These are phyloP conservation scores for Poecilus cupreus DNA, from an alignment of 2,888 invertebrate species.

Conservation along the genomic window DNA sequence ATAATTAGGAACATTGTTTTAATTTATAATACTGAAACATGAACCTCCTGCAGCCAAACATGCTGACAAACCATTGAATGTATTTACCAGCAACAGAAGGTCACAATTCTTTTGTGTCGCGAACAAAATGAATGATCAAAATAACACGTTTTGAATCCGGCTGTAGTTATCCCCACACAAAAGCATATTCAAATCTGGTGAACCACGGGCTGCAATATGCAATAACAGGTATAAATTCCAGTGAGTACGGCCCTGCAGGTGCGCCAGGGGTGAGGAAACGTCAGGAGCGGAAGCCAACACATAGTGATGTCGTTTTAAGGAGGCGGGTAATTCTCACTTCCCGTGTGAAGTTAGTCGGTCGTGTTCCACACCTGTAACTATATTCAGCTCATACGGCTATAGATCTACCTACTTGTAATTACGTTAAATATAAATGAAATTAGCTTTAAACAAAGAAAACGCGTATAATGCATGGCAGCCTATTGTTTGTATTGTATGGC, in stretches of 20 bases:
- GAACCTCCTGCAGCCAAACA: neutral
- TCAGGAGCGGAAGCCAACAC: slow-evolving; percentile 5
- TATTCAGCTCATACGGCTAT: slow-evolving; percentile 27
- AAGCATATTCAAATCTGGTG: slow-evolving; percentile 30
- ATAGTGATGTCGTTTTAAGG: slow-evolving; percentile 21
- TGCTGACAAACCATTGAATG: slow-evolving; percentile 27
- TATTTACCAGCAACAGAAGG: slow-evolving; percentile 38
- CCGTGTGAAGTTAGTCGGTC: slow-evolving; percentile 21
- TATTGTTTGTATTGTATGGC: slow-evolving; percentile 32
- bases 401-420: slow-evolving; percentile 54
- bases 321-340: slow-evolving; percentile 36
- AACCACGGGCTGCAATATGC: neutral
- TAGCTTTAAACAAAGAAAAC: slow-evolving; percentile 55
- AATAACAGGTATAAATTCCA: slow-evolving; percentile 11
- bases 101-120: slow-evolving; percentile 38
- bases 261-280: neutral
- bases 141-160: slow-evolving; percentile 41
- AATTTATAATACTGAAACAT: neutral
- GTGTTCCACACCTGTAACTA: slow-evolving; percentile 22
- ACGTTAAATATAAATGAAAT: slow-evolving; percentile 59
- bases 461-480: slow-evolving; percentile 41
- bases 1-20: no score
- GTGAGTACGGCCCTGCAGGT: slow-evolving; percentile 12
- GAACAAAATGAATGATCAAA: slow-evolving; percentile 40
- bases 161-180: slow-evolving; percentile 5